These are phyloP conservation scores for Mesocricetus auratus DNA, from an alignment of 2,113 vertebrate species.

Conservation along the genomic window DNA sequence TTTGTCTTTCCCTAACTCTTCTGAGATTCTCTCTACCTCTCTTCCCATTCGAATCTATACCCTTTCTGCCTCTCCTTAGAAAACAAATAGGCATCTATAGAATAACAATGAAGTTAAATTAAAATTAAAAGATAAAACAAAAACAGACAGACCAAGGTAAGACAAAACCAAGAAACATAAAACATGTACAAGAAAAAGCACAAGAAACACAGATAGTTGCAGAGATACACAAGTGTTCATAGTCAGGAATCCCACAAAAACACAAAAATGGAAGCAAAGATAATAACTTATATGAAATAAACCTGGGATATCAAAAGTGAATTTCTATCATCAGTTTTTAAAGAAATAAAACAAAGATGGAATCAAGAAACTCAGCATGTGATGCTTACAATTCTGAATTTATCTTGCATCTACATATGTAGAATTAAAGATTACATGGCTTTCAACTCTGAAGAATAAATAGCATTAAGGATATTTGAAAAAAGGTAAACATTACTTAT, in stretches of 20 bases:
- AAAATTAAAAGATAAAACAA: too few relatives aligned
- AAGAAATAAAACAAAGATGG: background rate
- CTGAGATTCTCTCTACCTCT: background rate
- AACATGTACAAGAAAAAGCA: background rate
- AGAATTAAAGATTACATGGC: background rate
- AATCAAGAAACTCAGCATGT: background rate
- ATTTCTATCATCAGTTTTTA: background rate
- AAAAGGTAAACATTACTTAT: background rate
- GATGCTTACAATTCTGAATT: background rate
- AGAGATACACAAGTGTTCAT: background rate
- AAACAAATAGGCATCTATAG: background rate
- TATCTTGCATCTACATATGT: background rate
- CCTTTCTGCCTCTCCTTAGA: background rate
- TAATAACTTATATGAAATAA: background rate
- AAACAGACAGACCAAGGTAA: too few relatives aligned
- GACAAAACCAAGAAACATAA: too few relatives aligned
- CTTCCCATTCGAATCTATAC: background rate
- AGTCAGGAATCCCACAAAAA: background rate
- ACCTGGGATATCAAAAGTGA: background rate
- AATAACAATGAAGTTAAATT: background rate
- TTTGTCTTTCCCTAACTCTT: background rate
- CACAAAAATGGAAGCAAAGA: background rate
- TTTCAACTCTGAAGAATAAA: background rate
- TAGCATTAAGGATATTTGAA: background rate
- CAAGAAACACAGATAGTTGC: background rate